These are phyloP conservation scores for Verasper variegatus DNA, from an alignment of 2,113 vertebrate genomes.

Conservation along the genomic window DNA sequence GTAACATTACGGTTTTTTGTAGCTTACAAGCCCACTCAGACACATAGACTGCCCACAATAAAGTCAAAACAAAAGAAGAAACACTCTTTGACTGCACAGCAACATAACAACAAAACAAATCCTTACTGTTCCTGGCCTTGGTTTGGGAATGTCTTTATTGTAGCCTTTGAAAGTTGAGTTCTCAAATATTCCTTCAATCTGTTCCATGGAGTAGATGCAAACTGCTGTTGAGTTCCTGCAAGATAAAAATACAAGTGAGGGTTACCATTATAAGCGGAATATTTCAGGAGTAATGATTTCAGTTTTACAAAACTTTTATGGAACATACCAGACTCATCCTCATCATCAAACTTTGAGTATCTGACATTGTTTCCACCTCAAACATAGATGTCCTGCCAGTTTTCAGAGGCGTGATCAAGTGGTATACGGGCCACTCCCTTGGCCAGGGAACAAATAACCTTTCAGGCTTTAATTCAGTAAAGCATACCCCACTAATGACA, in stretches of 20 bases:
- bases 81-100: background rate
- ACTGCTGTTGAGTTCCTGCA: conserved; percentile 91
- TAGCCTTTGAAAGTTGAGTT: conserved; percentile 88
- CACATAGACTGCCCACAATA: background rate
- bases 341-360: background rate
- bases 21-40: background rate
- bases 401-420: background rate
- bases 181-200: conserved; percentile 87
- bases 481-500: too few species aligned
- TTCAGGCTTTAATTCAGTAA: background rate
- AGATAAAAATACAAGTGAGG: conserved; percentile 1
- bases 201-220: conserved; percentile 87
- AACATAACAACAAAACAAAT: conserved; percentile 22
- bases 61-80: conserved; percentile 3
- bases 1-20: background rate
- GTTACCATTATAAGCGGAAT: background rate
- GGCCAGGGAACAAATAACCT: background rate
- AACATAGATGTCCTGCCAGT: background rate
- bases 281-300: too few species aligned
- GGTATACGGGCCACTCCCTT: too few species aligned
- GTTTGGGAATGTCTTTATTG: conserved; percentile 68
- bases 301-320: too few species aligned
- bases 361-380: conserved; percentile 1
- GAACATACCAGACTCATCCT: too few species aligned
- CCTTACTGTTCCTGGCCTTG: conserved; percentile 89